A percentile compares a stretch with the other conserved stretches of the same genome.
Evolutionary conservation across 2,797 vertebrate genomes (phyloP).

Genomic region (Oceanodroma leucorhoa): DNA sequence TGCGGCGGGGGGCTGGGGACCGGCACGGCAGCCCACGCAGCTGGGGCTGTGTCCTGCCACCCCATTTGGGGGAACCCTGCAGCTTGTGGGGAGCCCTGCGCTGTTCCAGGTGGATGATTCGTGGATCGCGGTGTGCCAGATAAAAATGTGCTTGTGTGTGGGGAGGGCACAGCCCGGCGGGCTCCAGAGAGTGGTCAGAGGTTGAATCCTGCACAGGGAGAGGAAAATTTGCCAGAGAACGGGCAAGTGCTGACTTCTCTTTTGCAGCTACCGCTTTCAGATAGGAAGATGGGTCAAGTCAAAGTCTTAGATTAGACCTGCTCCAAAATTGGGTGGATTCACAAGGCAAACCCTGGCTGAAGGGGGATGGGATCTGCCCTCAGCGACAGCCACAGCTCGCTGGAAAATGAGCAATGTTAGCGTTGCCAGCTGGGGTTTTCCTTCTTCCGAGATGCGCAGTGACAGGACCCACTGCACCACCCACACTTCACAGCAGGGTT

Average conservation of each 20-base stretch:
- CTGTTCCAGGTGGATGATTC: fast-evolving
- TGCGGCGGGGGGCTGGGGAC: neutral
- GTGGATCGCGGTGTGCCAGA: fast-evolving
- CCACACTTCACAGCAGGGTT: neutral
- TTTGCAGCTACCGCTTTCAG: neutral
- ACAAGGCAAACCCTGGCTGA: neutral
- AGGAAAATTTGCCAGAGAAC: neutral
- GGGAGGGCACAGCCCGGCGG: neutral
- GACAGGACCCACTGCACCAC: neutral
- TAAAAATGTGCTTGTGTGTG: neutral
- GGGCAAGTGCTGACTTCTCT: neutral
- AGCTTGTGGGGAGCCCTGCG: neutral
- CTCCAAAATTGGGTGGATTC: neutral
- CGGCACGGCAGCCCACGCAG: neutral
- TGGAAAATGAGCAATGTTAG: neutral
- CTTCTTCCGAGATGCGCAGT: neutral
- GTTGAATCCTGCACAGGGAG: neutral
- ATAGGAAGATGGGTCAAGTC: fast-evolving
- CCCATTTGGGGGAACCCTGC: fast-evolving
- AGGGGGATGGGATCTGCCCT: neutral
- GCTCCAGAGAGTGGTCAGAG: neutral
- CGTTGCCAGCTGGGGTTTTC: neutral
- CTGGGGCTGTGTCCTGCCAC: neutral
- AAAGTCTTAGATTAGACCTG: fast-evolving
- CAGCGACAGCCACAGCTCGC: neutral